These are phyloP conservation scores for Bolinopsis microptera DNA, from an alignment of 37 sponge, comb jelly and placozoan genomes.

Conservation along the genomic window DNA sequence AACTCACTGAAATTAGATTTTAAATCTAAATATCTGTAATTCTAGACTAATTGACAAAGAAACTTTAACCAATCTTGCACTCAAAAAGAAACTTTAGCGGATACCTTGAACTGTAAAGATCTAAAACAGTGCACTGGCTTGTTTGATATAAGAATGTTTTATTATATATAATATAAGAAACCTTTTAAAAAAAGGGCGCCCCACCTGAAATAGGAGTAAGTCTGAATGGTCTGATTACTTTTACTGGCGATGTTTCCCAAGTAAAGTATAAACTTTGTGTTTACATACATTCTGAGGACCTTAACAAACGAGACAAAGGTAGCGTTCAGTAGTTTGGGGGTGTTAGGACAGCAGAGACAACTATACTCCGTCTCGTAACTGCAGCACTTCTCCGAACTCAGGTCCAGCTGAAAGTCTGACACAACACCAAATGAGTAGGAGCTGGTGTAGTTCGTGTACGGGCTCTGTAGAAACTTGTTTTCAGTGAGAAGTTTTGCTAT, in stretches of 20 bases:
- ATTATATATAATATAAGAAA: too few relatives aligned
- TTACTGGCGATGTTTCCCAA: slow-evolving; percentile 43
- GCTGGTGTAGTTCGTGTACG: slow-evolving; percentile 55
- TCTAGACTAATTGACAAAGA: too few relatives aligned
- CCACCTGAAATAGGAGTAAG: slow-evolving; percentile 43
- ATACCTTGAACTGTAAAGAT: too few relatives aligned
- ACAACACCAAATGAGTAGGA: slow-evolving; percentile 35
- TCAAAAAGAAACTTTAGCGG: too few relatives aligned
- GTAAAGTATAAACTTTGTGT: slow-evolving; percentile 49
- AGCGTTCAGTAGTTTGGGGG: slow-evolving; percentile 16
- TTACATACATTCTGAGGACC: slow-evolving; percentile 58
- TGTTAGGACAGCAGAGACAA: slow-evolving; percentile 53
- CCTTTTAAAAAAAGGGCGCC: too few relatives aligned
- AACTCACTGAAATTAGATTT: slow-evolving; percentile 37
- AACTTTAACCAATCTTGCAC: too few relatives aligned
- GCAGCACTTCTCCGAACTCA: background rate
- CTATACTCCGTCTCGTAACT: background rate
- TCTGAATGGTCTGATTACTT: background rate
- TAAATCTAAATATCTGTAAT: too few relatives aligned
- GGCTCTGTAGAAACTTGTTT: slow-evolving; percentile 48
- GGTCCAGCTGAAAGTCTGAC: slow-evolving; percentile 29
- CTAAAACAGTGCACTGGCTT: too few relatives aligned
- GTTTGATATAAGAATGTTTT: too few relatives aligned
- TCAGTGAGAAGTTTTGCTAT: slow-evolving; percentile 21
- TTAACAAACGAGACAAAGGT: slow-evolving; percentile 13